Conservation (phyloP, 2,113 vertebrate genomes). For the Festucalex cinctus region DNA sequence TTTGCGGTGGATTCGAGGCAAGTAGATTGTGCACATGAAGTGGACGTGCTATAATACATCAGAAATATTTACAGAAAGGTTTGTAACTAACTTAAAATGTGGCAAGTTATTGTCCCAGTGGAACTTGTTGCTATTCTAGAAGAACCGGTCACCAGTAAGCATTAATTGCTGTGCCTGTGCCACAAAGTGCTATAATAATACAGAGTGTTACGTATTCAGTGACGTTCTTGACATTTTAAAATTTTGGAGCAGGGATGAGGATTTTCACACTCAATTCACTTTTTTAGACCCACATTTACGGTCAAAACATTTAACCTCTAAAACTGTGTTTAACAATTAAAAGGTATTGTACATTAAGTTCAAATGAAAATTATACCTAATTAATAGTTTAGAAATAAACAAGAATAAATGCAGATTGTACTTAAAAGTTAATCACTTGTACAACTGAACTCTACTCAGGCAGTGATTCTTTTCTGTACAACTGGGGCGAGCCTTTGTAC, state of each 20-base stretch:
- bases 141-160: no score
- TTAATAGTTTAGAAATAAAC: neutral
- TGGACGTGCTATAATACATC: neutral
- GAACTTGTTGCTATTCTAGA: neutral
- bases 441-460: neutral
- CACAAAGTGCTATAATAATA: no score
- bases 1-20: constrained; percentile 64
- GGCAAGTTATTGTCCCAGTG: neutral
- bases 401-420: neutral
- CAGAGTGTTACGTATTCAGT: neutral
- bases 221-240: neutral
- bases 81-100: constrained; percentile 2
- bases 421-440: neutral
- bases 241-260: no score
- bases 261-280: no score
- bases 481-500: no score
- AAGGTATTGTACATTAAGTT: neutral
- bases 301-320: no score
- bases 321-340: neutral
- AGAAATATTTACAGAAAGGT: neutral
- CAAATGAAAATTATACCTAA: neutral
- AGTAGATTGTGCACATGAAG: constrained; percentile 25
- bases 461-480: no score
- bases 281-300: no score
- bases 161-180: neutral